A percentile compares a stretch with the other conserved stretches of the same genome.
These are phyloP conservation scores for Megastigmus dorsalis DNA, from an alignment of 2,888 invertebrate species.

Conservation along the genomic window DNA sequence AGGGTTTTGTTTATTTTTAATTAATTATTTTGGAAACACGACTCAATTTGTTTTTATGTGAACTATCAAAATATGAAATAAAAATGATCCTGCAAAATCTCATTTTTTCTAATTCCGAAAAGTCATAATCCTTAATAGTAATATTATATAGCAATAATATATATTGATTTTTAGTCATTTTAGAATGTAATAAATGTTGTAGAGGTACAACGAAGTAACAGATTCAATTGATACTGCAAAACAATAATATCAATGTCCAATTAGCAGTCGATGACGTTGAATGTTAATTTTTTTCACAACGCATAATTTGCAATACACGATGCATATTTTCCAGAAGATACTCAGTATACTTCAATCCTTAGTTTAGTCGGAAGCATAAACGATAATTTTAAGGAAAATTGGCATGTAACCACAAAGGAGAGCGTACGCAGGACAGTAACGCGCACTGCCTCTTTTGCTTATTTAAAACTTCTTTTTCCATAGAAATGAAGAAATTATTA, in stretches of 20 bases:
- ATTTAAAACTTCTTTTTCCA: slow-evolving; percentile 32
- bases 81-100: too few relatives aligned
- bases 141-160: neutral
- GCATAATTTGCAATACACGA: neutral
- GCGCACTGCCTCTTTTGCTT: neutral
- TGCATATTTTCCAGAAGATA: neutral
- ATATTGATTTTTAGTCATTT: too few relatives aligned
- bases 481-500: slow-evolving; percentile 43
- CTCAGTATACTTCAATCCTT: neutral
- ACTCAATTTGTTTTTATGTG: too few relatives aligned
- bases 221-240: too few relatives aligned
- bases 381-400: slow-evolving; percentile 43
- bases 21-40: too few relatives aligned
- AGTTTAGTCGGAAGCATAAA: slow-evolving; percentile 2
- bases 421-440: slow-evolving; percentile 1
- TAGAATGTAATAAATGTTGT: too few relatives aligned
- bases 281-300: neutral
- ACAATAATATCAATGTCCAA: too few relatives aligned
- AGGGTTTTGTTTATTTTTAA: too few relatives aligned
- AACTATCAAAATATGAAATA: too few relatives aligned
- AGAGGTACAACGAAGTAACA: too few relatives aligned
- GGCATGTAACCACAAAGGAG: slow-evolving; percentile 13
- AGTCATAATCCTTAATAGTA: too few relatives aligned
- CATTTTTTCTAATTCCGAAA: too few relatives aligned
- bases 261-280: neutral